These are phyloP conservation scores for Drosophila atripex DNA, from an alignment of 2,888 invertebrate species.

Conservation along the genomic window DNA sequence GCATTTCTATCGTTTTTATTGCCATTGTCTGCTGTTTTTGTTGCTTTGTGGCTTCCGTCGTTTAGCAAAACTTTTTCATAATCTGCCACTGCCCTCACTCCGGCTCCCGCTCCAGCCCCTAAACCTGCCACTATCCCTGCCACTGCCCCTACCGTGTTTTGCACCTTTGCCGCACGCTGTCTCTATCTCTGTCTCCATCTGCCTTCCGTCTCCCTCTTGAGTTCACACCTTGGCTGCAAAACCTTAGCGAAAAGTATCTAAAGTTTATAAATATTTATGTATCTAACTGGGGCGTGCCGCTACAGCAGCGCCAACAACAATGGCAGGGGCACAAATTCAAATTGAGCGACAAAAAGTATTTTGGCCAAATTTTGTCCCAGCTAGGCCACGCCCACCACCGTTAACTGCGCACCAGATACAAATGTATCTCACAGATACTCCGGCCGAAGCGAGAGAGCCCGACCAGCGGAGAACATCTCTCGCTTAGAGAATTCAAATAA, in stretches of 20 bases:
- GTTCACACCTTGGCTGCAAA: conserved; percentile 70
- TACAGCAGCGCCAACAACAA: conserved; percentile 49
- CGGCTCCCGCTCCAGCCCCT: background rate
- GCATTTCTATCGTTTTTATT: conserved; percentile 40
- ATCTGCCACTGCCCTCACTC: conserved; percentile 6
- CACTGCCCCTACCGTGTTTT: conserved; percentile 18
- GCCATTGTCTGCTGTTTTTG: conserved; percentile 7
- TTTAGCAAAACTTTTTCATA: conserved; percentile 62
- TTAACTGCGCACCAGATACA: conserved; percentile 52
- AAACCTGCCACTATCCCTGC: background rate
- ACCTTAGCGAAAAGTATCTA: conserved; percentile 74
- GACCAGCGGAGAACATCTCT: conserved; percentile 12
- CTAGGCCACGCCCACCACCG: conserved; percentile 76
- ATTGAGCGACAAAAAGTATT: conserved; percentile 70
- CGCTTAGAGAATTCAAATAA: conserved; percentile 62
- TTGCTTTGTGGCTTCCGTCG: conserved; percentile 39
- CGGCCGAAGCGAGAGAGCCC: conserved; percentile 12
- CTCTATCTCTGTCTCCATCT: conserved; percentile 16
- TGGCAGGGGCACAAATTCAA: conserved; percentile 62
- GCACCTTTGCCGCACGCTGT: conserved; percentile 53
- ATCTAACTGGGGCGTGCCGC: conserved; percentile 81
- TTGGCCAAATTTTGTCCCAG: conserved; percentile 39
- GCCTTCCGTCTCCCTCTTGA: conserved; percentile 25
- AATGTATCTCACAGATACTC: conserved; percentile 46
- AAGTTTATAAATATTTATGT: conserved; percentile 79